A percentile compares a stretch with the other conserved stretches of the same genome.
Conservation (phyloP, 2,113 vertebrate species). For the Cavia aperea region DNA sequence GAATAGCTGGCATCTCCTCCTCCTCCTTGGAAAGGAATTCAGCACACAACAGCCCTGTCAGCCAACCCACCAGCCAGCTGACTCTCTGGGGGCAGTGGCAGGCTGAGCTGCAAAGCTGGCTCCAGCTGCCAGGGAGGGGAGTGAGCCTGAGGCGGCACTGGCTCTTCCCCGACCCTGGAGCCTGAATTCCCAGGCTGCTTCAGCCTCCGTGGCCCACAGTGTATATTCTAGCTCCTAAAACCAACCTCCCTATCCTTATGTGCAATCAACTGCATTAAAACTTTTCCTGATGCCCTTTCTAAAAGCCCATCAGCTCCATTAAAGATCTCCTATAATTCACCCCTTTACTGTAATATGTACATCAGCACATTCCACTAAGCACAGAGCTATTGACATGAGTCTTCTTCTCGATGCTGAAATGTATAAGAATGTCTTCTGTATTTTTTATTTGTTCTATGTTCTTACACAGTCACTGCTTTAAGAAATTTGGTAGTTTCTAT, state of each 20-base stretch:
- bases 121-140: constrained; percentile 36
- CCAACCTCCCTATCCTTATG: background rate
- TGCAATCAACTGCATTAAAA: constrained; percentile 34
- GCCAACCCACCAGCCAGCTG: constrained; percentile 59
- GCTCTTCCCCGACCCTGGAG: background rate
- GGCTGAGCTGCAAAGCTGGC: background rate
- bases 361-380: background rate
- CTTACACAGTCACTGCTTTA: background rate
- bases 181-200: background rate
- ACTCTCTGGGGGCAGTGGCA: background rate
- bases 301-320: constrained; percentile 8
- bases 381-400: background rate
- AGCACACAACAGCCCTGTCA: constrained; percentile 28
- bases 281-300: constrained; percentile 26
- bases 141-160: background rate
- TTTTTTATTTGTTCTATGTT: background rate
- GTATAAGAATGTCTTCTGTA: background rate
- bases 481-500: background rate
- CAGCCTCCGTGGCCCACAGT: background rate
- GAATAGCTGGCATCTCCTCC: constrained; percentile 56
- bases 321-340: constrained; percentile 28
- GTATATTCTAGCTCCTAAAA: background rate
- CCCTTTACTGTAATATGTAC: background rate
- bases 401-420: background rate
- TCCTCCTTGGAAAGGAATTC: constrained; percentile 60